phyloP scores from a whole-genome alignment of 2,113 vertebrate species.

The Pica pica region DNA sequence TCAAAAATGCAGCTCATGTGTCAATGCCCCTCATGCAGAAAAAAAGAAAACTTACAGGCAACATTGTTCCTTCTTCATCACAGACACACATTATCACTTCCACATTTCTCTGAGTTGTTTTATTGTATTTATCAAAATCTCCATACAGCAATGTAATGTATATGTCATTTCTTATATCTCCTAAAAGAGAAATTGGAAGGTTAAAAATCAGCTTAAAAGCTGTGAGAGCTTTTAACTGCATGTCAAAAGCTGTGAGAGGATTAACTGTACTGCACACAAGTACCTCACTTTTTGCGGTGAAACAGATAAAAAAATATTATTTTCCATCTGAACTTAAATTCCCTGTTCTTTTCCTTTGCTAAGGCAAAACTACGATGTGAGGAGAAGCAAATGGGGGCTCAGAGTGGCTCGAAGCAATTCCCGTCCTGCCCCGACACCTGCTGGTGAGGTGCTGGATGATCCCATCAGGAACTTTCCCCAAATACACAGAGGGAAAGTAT shows the following conservation, averaged over 20 bases:
- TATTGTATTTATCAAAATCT: constrained; percentile 97
- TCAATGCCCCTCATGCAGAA: not conserved
- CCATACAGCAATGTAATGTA: constrained; percentile 90
- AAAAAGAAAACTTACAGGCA: constrained; percentile 77
- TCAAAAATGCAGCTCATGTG: not conserved
- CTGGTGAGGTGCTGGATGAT: constrained; percentile 38
- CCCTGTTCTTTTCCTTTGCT: not conserved
- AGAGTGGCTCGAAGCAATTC: not conserved
- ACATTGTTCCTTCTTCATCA: constrained; percentile 88
- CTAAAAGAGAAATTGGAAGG: constrained; percentile 45
- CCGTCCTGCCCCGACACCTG: constrained; percentile 75
- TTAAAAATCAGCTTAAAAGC: not conserved
- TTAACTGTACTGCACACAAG: not conserved
- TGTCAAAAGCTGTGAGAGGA: not conserved
- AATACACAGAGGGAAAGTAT: not conserved
- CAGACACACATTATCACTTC: constrained; percentile 98
- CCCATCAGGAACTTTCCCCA: not conserved
- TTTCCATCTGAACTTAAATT: not conserved
- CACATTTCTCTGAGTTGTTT: constrained; percentile 95
- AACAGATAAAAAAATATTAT: not conserved
- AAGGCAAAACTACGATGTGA: not conserved
- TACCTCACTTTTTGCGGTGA: not conserved
- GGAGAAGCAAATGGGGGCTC: not conserved
- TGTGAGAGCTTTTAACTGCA: not conserved
- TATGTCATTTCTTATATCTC: constrained; percentile 96